Evolutionary conservation across 2,888 invertebrate species (phyloP), one percentile per base, ranked within the genome.

Genomic region (Agrilus cyanescens): DNA sequence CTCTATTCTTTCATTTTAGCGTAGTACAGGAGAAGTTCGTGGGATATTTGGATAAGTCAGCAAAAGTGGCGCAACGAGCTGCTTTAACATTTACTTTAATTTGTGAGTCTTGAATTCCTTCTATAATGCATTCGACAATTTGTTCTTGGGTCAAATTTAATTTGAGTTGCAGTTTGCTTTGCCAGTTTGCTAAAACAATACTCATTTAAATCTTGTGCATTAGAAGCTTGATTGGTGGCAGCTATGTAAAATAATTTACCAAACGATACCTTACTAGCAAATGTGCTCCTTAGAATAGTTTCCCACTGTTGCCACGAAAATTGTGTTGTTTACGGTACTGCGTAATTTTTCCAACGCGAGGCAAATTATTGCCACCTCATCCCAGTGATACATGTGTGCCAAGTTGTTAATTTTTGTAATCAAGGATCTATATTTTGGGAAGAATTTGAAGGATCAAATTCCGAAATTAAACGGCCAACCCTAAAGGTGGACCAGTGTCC

Each of bases 51-150:
- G 38, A 12, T 20, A 38, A 30, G 8, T 31, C 39, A 32, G 32
- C 39, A 39, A 40, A 40, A 33, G 32, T 18, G 18, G 18, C 18
- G 18, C 40, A 40, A 15, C 40, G 40, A 12, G 40, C 40, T 18
- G 40, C 40, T 25, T 40, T 40, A n/a, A 40, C 16, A n/a, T 12
- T 40, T 33, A 40, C 32, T 40, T 40, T 32, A 32, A 20, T 40
- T 18, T 6, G 40, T 18, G 40, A 14, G 16, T 40, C 33, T 32
- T 31, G n/a, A n/a, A n/a, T n/a, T n/a, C n/a, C 38, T 37, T 37
- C 38, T n/a, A 37, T 37, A 6, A 25, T 16, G 13, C 38, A 38
- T 10, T 38, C 38, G n/a, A 38, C 38, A 12, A 38, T 30, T 29
- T 38, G 38, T 33, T 40, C 40, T 13, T 40, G 33, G 10, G 33